Evolutionary conservation across 2,888 invertebrate genomes (phyloP), one percentile per base, ranked within the genome.

Genomic region (Metallyticus violacea): DNA sequence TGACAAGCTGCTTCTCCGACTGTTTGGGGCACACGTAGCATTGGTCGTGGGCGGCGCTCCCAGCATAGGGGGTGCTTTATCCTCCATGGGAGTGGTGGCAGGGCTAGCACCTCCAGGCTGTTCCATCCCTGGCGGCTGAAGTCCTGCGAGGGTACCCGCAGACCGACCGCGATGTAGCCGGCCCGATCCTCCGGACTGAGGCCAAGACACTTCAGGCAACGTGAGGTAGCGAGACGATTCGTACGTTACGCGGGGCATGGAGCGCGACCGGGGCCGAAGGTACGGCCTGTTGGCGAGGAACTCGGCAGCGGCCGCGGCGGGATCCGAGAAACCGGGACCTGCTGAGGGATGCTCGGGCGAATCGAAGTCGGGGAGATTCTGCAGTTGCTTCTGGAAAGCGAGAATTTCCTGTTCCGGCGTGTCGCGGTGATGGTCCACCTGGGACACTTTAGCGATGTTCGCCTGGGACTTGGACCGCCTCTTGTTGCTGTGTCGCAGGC

Each of bases 371-470:
- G 94, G 94, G 87, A 94, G 90, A 90, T 94, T 94, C 89, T 93
- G 94, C 28, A 94, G 91, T 89, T 93, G 93, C 88, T 93, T 91
- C 90, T 94, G 93, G 89, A 94, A 93, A 77, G 93, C 93, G 40
- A 92, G 90, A 79, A 94, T 93, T 89, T 93, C 93, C 86, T 93
- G 92, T 88, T 92, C 92, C 4, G 91, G 91, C 22, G 91, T 91
- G 84, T 91, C 90, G 88, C 90, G 89, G n/a, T 89, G 89, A 4
- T 89, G 89, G 28, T 88, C 88, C 15, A 62, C 40, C 15, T 83
- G 83, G 0, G 83, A 77, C 25, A 83, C 83, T 88, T 90, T 90
- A 82, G 90, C 89, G 84, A 91, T 91, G 88, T 91, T 91, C 26
- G 90, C 90, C 87, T 91, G 90, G 7, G 90, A 90, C 89, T 90